A percentile compares a stretch with the other conserved stretches of the same genome.
Evolutionary conservation across 2,797 vertebrate species (phyloP).

Genomic region (Nasua narica): DNA sequence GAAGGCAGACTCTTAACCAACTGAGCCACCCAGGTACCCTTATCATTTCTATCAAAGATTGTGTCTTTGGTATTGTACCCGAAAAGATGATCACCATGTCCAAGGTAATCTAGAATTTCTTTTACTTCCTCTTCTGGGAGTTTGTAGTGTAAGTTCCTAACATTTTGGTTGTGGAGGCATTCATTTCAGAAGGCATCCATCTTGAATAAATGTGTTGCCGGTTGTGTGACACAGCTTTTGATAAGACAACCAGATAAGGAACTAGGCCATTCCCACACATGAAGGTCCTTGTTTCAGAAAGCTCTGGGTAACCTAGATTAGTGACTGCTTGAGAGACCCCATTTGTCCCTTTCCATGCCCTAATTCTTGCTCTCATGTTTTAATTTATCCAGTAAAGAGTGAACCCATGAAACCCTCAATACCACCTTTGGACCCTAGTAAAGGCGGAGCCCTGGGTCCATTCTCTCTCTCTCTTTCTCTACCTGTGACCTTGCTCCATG

Average conservation of each 20-base stretch:
- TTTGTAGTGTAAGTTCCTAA: neutral
- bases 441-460: neutral
- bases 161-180: neutral
- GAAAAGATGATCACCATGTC: neutral
- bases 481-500: neutral
- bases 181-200: neutral
- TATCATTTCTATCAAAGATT: neutral
- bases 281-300: neutral
- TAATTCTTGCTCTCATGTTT: neutral
- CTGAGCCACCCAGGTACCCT: neutral
- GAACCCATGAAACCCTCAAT: neutral
- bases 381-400: neutral
- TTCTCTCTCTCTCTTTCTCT: neutral
- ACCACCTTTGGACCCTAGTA: neutral
- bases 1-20: no score
- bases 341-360: neutral
- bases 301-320: neutral
- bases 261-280: no score
- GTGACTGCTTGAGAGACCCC: neutral
- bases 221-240: neutral
- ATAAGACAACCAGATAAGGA: neutral
- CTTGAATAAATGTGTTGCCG: neutral
- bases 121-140: neutral
- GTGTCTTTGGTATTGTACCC: neutral
- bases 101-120: neutral